Base-by-base conservation (phyloP, 2,113 vertebrate genomes). In the Mirounga angustirostris region DNA sequence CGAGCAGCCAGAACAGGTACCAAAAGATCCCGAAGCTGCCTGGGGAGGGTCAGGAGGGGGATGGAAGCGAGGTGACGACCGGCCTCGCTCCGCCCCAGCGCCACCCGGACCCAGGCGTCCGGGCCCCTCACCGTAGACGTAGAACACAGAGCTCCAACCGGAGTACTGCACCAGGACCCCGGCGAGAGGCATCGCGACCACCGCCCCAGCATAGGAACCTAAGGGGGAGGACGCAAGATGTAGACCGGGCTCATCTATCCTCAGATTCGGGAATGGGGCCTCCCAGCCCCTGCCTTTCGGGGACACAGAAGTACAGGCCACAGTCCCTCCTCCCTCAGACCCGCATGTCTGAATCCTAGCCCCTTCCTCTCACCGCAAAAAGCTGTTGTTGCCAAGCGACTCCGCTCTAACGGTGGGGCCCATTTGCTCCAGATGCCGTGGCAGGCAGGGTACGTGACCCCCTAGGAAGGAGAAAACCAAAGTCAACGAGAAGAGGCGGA, bases 171-270 rank as follows among this genome's bases (percentile, higher is more conserved):
- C 99, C 28, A 99, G 98, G 78, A 99, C 98, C 7, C 99, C 99
- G 11, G 99, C 99, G 65, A 99, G 98, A 4, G 99, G 99, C 99
- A 99, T 99, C 61, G 99, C 99, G 16, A 99, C 99, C 94, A 99
- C 99, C 19, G 99, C 99, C 30, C 99, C 99, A 2, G 99, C 99
- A 4, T 99, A 99, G 61, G 99, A 99, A 83, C 99, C 99, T 99
- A 76, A 43, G 96, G 7, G 98, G n/a, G 81, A 15, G 16, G 6
- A 13, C 1, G 13, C 18, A 1, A 88, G n/a, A 8, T 13, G 33
- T 59, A 97, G 69, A 91, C 79, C 43, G 52, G 19, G 1, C 6
- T 33, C 56, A 71, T 80, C 52, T 33, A 78, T 18, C 61, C 30
- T 65, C 46, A 82, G 50, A 50, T 6, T 36, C 56, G 43, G 52